These are phyloP conservation scores for Crocidura indochinensis DNA, from an alignment of 2,797 vertebrate genomes.

Conservation along the genomic window DNA sequence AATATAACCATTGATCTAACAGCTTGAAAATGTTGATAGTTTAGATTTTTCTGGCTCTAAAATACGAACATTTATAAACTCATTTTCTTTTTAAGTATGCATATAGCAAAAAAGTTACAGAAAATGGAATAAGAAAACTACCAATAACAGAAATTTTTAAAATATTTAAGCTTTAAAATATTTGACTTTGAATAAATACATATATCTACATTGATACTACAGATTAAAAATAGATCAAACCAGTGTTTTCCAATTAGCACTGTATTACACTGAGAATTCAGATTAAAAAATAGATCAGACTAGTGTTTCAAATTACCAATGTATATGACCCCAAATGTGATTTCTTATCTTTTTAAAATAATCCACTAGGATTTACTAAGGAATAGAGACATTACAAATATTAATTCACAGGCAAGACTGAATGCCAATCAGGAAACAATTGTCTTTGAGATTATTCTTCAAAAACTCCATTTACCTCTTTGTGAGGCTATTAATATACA, in stretches of 20 bases:
- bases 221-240: conserved; percentile 21
- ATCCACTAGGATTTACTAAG: not conserved
- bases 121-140: not conserved
- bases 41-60: conserved; percentile 47
- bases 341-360: conserved; percentile 31
- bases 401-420: conserved; percentile 15
- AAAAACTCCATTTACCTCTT: not conserved
- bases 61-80: conserved; percentile 75
- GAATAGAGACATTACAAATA: conserved; percentile 7
- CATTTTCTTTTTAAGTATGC: not conserved
- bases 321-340: not conserved
- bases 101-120: not conserved
- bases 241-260: conserved; percentile 33
- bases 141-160: not conserved
- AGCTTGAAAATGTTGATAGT: not conserved
- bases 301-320: conserved; percentile 36
- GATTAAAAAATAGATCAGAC: conserved; percentile 34
- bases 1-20: conserved; percentile 43
- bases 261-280: not conserved
- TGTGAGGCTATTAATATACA: conserved; percentile 23
- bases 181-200: conserved; percentile 66
- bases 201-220: not conserved
- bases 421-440: conserved; percentile 28
- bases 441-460: conserved; percentile 2
- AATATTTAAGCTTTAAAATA: conserved; percentile 29